These are phyloP conservation scores for Oreocharis arfaki DNA, from an alignment of 2,113 vertebrate species.

Conservation along the genomic window DNA sequence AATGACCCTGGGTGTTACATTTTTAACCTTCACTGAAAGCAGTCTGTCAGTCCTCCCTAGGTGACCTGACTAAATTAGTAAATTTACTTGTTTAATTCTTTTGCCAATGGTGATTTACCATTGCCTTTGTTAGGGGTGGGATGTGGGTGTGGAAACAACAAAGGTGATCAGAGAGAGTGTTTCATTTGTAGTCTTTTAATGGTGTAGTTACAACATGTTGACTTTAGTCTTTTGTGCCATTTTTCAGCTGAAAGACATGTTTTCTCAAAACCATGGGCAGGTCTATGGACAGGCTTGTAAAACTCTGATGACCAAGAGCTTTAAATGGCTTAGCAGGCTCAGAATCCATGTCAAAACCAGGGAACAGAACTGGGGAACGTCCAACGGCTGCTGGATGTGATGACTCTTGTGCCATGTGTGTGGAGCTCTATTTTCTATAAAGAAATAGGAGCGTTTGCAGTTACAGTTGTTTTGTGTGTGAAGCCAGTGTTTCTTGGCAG, in stretches of 20 bases:
- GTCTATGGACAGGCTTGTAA: background rate
- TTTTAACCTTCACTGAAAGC: background rate
- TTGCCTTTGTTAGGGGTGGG: background rate
- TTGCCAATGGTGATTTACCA: background rate
- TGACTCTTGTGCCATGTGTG: background rate
- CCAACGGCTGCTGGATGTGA: background rate
- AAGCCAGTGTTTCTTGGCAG: background rate
- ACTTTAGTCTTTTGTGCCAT: background rate
- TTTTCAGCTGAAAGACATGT: background rate
- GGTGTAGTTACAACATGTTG: background rate
- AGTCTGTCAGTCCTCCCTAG: background rate
- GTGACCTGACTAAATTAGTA: background rate
- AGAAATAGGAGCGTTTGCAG: rapidly evolving
- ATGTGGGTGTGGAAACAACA: background rate
- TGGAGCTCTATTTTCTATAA: background rate
- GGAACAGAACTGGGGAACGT: background rate
- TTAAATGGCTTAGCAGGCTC: background rate
- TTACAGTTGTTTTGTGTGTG: background rate
- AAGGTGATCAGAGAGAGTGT: background rate
- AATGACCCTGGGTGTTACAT: background rate
- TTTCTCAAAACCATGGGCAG: background rate
- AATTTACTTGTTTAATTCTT: background rate
- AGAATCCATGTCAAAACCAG: background rate
- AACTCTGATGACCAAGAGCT: background rate
- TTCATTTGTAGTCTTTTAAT: background rate